phyloP scores from a whole-genome alignment of 2,888 invertebrate species.

The Erebia aethiops region DNA sequence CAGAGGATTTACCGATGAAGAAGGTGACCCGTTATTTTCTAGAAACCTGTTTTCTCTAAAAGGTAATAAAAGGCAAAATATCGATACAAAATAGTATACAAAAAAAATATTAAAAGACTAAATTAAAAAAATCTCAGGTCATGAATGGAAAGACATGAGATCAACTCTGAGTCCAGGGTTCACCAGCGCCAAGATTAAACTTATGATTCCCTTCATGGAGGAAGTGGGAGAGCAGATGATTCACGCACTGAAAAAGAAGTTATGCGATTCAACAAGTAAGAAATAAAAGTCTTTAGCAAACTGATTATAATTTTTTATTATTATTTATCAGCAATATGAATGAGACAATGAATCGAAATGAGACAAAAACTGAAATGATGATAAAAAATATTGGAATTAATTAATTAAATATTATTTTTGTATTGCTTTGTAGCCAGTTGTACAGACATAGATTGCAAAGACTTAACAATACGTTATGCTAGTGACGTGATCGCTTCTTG shows the following conservation, averaged over 20 bases:
- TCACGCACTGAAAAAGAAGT: constrained; percentile 42
- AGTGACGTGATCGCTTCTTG: constrained; percentile 78
- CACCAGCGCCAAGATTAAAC: constrained; percentile 66
- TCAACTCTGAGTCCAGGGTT: constrained; percentile 62
- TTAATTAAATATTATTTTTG: background rate
- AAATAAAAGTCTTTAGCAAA: too few species aligned
- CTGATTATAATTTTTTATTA: too few species aligned
- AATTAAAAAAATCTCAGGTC: constrained; percentile 39
- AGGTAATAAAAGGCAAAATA: constrained; percentile 50
- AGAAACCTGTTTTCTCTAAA: constrained; percentile 72
- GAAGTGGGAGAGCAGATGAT: constrained; percentile 51
- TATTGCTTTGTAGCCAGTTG: constrained; percentile 35
- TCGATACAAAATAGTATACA: too few species aligned
- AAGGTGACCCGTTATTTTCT: constrained; percentile 72
- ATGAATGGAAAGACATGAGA: constrained; percentile 56
- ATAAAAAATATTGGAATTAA: too few species aligned
- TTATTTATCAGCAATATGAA: too few species aligned
- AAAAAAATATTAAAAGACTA: background rate
- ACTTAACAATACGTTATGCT: constrained; percentile 64
- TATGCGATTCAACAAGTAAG: constrained; percentile 36
- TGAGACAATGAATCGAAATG: too few species aligned
- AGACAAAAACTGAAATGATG: too few species aligned
- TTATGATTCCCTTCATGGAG: constrained; percentile 55
- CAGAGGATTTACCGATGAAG: constrained; percentile 56
- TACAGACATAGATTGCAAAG: constrained; percentile 64